Percentiles rank a stretch among this genome's conserved stretches.
Conservation (phyloP, 2,888 invertebrate species). For the Timandra comae region DNA sequence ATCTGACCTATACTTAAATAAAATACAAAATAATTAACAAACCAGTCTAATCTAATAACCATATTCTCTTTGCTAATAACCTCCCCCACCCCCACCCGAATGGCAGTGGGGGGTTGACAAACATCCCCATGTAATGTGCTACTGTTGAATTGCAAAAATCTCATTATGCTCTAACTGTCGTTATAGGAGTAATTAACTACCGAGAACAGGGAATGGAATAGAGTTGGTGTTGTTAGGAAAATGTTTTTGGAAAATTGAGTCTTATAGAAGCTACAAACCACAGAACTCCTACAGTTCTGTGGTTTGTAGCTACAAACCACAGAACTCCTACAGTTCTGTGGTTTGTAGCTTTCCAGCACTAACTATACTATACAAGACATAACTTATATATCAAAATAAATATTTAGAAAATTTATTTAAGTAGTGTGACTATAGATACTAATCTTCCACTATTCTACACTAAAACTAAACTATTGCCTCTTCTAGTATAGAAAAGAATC, state of each 20-base stretch:
- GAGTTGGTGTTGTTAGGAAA: constrained; percentile 24
- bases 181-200: constrained; percentile 74
- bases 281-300: neutral
- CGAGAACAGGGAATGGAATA: constrained; percentile 28
- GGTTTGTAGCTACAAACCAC: neutral
- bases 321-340: no score
- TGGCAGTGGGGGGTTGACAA: constrained; percentile 50
- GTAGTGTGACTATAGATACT: no score
- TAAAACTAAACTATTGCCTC: no score
- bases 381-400: no score
- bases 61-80: no score
- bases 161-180: constrained; percentile 75
- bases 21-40: neutral
- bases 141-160: constrained; percentile 76
- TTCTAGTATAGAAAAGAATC: neutral
- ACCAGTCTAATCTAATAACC: no score
- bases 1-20: neutral
- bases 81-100: constrained; percentile 32
- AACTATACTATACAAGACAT: no score
- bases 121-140: constrained; percentile 67
- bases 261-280: neutral
- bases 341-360: no score
- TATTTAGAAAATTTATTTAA: no score
- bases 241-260: constrained; percentile 7
- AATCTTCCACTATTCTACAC: no score